A percentile compares a stretch with the other conserved stretches of the same genome.
These are phyloP conservation scores for Drosophila suzukii DNA, from an alignment of 1,140 invertebrate genomes.

Conservation along the genomic window DNA sequence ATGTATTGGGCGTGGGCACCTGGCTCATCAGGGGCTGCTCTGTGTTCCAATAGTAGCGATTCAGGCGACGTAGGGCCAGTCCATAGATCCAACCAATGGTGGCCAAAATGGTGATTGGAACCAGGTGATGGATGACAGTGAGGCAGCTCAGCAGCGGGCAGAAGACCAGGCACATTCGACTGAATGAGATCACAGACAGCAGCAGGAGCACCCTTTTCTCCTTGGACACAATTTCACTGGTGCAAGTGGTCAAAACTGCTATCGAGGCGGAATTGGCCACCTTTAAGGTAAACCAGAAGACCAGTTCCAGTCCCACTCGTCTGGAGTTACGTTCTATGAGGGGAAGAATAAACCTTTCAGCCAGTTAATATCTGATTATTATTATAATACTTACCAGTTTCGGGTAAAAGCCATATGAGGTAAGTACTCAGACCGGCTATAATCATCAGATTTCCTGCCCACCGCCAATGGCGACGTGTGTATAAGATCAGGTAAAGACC, in stretches of 20 bases:
- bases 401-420: constrained; percentile 70
- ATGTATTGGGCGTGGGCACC: constrained; percentile 74
- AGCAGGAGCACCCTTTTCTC: constrained; percentile 68
- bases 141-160: constrained; percentile 62
- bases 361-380: accelerated
- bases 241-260: constrained; percentile 76
- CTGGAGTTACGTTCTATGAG: constrained; percentile 57
- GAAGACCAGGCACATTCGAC: constrained; percentile 66
- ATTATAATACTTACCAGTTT: constrained; percentile 38
- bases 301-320: constrained; percentile 64
- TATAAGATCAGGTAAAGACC: constrained; percentile 82
- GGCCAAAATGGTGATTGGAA: constrained; percentile 72
- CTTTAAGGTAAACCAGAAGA: constrained; percentile 75
- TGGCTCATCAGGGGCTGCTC: constrained; percentile 61
- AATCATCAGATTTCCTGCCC: constrained; percentile 74
- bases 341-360: background rate
- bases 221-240: constrained; percentile 70
- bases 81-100: constrained; percentile 69
- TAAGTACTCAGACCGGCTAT: constrained; percentile 65
- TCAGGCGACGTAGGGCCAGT: constrained; percentile 59
- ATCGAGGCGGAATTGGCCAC: constrained; percentile 73
- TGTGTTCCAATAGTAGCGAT: constrained; percentile 74
- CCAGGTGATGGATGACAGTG: constrained; percentile 64
- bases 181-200: constrained; percentile 73
- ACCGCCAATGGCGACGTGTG: constrained; percentile 76